Evolutionary conservation across 2,113 vertebrate species (phyloP), one percentile per base, ranked within the genome.

Genomic region (Hylia prasina): DNA sequence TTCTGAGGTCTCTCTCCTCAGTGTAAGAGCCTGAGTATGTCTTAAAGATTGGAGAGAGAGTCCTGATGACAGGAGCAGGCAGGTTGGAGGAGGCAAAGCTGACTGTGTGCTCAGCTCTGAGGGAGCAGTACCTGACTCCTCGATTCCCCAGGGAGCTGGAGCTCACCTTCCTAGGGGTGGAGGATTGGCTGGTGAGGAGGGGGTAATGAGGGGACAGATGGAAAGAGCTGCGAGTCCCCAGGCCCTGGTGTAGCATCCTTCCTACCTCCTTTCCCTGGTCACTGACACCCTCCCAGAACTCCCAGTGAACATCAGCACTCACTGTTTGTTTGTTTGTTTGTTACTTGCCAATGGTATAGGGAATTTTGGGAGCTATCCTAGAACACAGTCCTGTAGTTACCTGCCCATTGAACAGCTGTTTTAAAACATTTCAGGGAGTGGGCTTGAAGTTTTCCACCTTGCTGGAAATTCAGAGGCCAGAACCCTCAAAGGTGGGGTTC

Each of bases 91-190:
- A 42, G 40, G 30, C 4, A 8, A n/a, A 73, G 37, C 37, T 82
- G 68, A 22, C 20, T 39, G 18, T 76, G 9, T 71, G 47, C 22
- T 79, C 33, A 17, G 39, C 33, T 71, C 61, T 28, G 27, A 48
- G 8, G 21, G 50, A 75, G 86, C 57, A 42, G 15, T 17, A 40
- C 27, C 19, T 69, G 56, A 22, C 5, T 63, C 18, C 33, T 77
- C 0, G 0, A 2, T 39, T 73, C 19, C 60, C n/a, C 71, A 18
- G n/a, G 47, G 39, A 68, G 47, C 33, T 2, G 4, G 39, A n/a
- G 76, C 61, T 42, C 7, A 11, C 0, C 2, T 68, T 60, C 6
- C 30, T 22, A 15, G 37, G 20, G 42, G 19, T 25, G 56, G 18
- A 84, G 35, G 47, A 28, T 12, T 58, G 79, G 10, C 37, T 65